These are phyloP conservation scores for Drosophila murphyi DNA, from an alignment of 1,140 invertebrate genomes.

Conservation along the genomic window DNA sequence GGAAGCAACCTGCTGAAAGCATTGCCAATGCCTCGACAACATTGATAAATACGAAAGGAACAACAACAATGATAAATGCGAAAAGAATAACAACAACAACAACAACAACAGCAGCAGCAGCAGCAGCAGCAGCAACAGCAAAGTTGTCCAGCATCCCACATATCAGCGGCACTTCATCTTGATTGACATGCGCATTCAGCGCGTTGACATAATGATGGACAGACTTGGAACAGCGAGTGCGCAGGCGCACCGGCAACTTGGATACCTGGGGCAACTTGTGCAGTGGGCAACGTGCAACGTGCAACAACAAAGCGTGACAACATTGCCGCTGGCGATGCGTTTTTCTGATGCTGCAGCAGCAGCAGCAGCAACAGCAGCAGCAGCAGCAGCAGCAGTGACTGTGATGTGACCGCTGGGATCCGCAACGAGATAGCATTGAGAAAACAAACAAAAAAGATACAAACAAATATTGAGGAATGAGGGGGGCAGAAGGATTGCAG, in stretches of 20 bases:
- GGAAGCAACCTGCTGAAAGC: not conserved
- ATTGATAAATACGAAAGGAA: slow-evolving; percentile 7
- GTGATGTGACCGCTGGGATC: slow-evolving; percentile 53
- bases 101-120: not conserved
- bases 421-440: slow-evolving; percentile 13
- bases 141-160: slow-evolving; percentile 24
- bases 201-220: slow-evolving; percentile 84
- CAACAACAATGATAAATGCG: slow-evolving; percentile 13
- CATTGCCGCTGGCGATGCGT: slow-evolving; percentile 48
- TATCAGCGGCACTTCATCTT: slow-evolving; percentile 84
- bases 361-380: not conserved
- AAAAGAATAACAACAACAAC: not conserved
- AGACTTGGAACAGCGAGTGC: slow-evolving; percentile 58
- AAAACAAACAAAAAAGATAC: not conserved
- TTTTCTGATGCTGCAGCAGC: slow-evolving; percentile 15
- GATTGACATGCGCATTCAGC: slow-evolving; percentile 84
- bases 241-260: slow-evolving; percentile 35
- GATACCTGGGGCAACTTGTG: slow-evolving; percentile 13
- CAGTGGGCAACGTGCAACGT: slow-evolving; percentile 26
- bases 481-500: not conserved
- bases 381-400: not conserved
- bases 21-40: slow-evolving; percentile 1
- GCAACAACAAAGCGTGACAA: slow-evolving; percentile 53
- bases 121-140: slow-evolving; percentile 5
- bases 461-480: not conserved